Evolutionary conservation across 2,797 vertebrate genomes (phyloP).

Genomic region (Eleutherodactylus coqui): DNA sequence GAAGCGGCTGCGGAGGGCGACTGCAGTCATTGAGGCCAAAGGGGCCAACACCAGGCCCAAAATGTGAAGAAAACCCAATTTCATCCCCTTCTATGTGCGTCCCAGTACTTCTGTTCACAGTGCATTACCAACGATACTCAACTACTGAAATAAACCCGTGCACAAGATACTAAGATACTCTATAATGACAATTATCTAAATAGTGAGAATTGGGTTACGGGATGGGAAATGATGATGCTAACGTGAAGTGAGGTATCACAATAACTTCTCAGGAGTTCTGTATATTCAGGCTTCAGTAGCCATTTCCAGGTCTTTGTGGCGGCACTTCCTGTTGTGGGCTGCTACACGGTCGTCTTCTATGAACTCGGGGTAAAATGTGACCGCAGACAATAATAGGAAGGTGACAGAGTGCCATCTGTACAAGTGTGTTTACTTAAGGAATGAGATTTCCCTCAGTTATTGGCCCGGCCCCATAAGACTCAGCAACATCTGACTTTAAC

Average conservation of each 20-base stretch:
- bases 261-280: not conserved
- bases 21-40: too few species aligned
- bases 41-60: too few species aligned
- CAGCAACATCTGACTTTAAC: not conserved
- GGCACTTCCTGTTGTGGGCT: not conserved
- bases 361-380: not conserved
- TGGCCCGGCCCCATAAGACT: not conserved
- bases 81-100: too few species aligned
- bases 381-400: constrained; percentile 30
- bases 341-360: not conserved
- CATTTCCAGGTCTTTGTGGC: constrained; percentile 34
- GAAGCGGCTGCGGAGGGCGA: too few species aligned
- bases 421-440: not conserved
- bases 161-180: not conserved
- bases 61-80: too few species aligned
- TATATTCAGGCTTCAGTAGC: not conserved
- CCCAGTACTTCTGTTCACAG: too few species aligned
- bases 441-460: not conserved
- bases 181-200: not conserved
- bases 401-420: not conserved
- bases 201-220: not conserved
- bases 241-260: not conserved
- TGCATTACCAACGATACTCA: not conserved
- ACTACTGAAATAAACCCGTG: too few species aligned
- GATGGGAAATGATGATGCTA: constrained; percentile 16